Evolutionary conservation across 2,797 vertebrate species (phyloP), one percentile per base, ranked within the genome.

Genomic region (Neostethus bicornis): DNA sequence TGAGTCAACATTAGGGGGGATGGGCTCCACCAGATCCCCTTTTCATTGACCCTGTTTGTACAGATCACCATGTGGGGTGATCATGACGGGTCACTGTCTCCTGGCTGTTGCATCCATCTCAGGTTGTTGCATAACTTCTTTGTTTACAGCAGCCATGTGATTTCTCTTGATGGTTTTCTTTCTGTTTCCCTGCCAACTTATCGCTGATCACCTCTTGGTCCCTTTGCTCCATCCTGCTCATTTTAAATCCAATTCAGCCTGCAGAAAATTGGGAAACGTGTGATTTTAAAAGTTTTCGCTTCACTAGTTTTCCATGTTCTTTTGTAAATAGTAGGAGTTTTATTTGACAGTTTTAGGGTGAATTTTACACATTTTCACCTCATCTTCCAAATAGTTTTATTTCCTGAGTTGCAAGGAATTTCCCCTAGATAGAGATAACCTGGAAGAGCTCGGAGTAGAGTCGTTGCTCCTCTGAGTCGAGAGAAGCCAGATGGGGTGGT

Each of bases 121-220:
- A 74, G 51, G 56, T 79, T 71, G 72, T 87, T 84, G 79, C 88
- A 83, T 83, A 89, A 87, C 78, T 49, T 81, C 80, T 86, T 87
- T 90, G 88, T 89, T 90, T 87, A 89, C 80, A 85, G 70, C 46
- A 50, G 72, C 80, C 83, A 81, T 82, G 85, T 85, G 85, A 80
- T 77, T 77, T 67, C 32, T 66, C 61, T 63, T 51, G 25, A 75
- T 66, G 51, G 25, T 55, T 64, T 58, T 70, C 50, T 58, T 79
- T 67, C 25, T 23, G 45, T 39, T 39, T 13, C 43, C 38, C 37
- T 78, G 64, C 57, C 52, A 67, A 56, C 26, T 46, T 61, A 28
- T 41, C 49, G 37, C 39, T 10, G 41, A 23, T 49, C 43, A 47
- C 68, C 60, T 54, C 32, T 51, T 55, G 55, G 0, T 45, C 45